Evolutionary conservation across 2,888 invertebrate species (phyloP).

Genomic region (Tholera decimalis): DNA sequence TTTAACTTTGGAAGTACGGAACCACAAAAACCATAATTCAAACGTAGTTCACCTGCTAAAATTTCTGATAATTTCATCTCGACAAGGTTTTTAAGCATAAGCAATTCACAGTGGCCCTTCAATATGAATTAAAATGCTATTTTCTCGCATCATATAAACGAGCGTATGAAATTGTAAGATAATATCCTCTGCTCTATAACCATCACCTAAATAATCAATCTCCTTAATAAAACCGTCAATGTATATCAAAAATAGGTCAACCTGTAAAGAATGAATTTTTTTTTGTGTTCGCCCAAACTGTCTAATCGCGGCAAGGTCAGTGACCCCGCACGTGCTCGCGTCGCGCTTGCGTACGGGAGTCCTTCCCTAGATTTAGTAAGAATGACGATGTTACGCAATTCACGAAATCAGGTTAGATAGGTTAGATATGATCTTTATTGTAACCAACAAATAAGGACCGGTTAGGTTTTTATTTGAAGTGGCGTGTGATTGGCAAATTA

Average conservation of each 20-base stretch:
- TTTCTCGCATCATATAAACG: too few species aligned
- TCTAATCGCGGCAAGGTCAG: constrained; percentile 55
- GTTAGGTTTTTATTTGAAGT: constrained; percentile 23
- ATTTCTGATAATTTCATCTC: too few species aligned
- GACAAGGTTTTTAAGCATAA: too few species aligned
- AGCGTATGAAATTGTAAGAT: too few species aligned
- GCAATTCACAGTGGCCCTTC: too few species aligned
- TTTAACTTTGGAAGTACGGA: too few species aligned
- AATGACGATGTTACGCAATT: constrained; percentile 17
- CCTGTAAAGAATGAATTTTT: constrained; percentile 16
- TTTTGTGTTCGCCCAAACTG: constrained; percentile 29
- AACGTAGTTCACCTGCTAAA: too few species aligned
- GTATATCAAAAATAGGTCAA: constrained; percentile 37
- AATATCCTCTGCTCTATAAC: background rate
- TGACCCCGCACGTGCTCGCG: constrained; percentile 61
- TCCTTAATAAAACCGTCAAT: background rate
- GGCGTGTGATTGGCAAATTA: background rate
- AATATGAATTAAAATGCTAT: too few species aligned
- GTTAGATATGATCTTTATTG: too few species aligned
- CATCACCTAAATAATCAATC: background rate
- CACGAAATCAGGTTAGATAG: constrained; percentile 6
- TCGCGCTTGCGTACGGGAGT: constrained; percentile 53
- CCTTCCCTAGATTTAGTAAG: constrained; percentile 41
- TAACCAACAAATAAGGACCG: too few species aligned
- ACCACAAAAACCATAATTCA: too few species aligned